A percentile compares a stretch with the other conserved stretches of the same genome.
These are phyloP conservation scores for Carpatolechia fugitivella DNA, from an alignment of 2,888 invertebrate genomes.

Conservation along the genomic window DNA sequence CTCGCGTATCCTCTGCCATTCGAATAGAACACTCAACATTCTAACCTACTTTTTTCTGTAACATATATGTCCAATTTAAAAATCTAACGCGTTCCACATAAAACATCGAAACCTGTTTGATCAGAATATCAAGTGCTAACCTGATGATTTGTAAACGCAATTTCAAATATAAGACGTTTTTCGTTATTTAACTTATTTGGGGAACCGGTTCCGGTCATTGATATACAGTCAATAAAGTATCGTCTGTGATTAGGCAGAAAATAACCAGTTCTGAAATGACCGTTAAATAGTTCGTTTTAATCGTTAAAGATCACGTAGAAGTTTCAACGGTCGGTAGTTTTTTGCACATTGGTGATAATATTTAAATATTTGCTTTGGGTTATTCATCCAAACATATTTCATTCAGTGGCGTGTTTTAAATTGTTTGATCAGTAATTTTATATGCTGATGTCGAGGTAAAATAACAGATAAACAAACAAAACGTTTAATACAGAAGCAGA, in stretches of 20 bases:
- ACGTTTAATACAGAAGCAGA: no score
- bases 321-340: constrained; percentile 41
- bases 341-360: constrained; percentile 47
- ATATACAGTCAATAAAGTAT: constrained; percentile 35
- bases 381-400: not conserved
- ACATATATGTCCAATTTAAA: constrained; percentile 39
- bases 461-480: no score
- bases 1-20: constrained; percentile 9
- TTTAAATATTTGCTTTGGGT: constrained; percentile 38
- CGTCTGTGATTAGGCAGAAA: constrained; percentile 36
- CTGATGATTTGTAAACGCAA: constrained; percentile 42
- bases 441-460: not conserved
- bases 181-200: constrained; percentile 31
- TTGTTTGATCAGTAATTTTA: constrained; percentile 19
- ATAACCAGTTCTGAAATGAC: constrained; percentile 49
- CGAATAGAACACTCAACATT: constrained; percentile 32
- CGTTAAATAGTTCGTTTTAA: constrained; percentile 57
- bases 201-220: constrained; percentile 43
- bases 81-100: constrained; percentile 42
- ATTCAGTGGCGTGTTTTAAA: constrained; percentile 15
- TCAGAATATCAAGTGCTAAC: constrained; percentile 28
- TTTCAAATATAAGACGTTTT: constrained; percentile 40
- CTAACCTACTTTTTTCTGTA: constrained; percentile 50
- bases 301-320: constrained; percentile 33
- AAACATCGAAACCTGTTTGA: constrained; percentile 30